A percentile compares a stretch with the other conserved stretches of the same genome.
phyloP scores from a whole-genome alignment of 2,113 vertebrate species.

The Callospermophilus lateralis region DNA sequence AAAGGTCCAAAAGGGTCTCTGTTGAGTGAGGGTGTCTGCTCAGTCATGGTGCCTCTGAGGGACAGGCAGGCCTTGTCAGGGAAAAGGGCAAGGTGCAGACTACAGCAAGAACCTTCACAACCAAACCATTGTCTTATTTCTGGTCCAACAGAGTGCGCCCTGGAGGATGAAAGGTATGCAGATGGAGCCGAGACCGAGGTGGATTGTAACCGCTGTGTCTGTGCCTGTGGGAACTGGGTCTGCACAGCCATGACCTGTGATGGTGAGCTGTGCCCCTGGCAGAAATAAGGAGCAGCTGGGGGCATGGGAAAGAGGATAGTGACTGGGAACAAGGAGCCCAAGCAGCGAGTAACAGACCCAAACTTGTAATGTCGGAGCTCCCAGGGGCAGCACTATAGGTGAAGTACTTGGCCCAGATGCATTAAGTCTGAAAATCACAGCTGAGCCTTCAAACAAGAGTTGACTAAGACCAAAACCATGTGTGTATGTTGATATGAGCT shows the following conservation, averaged over 20 bases:
- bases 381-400: background rate
- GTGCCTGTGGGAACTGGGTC: conserved; percentile 99
- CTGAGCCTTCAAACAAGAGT: background rate
- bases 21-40: background rate
- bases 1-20: background rate
- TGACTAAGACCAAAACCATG: background rate
- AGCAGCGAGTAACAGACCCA: background rate
- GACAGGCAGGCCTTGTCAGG: background rate
- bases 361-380: background rate
- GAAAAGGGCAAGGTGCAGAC: background rate
- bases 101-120: rapidly evolving
- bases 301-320: background rate
- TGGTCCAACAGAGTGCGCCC: conserved; percentile 92
- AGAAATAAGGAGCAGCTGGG: background rate
- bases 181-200: conserved; percentile 98
- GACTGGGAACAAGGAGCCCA: background rate
- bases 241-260: conserved; percentile 98
- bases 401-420: background rate
- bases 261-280: conserved; percentile 84
- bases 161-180: conserved; percentile 97
- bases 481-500: background rate
- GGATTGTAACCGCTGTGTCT: conserved; percentile 98
- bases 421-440: background rate
- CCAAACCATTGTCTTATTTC: conserved; percentile 58
- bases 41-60: background rate